Evolutionary conservation across 2,888 invertebrate genomes (phyloP).

Genomic region (Pegoplata infirma): DNA sequence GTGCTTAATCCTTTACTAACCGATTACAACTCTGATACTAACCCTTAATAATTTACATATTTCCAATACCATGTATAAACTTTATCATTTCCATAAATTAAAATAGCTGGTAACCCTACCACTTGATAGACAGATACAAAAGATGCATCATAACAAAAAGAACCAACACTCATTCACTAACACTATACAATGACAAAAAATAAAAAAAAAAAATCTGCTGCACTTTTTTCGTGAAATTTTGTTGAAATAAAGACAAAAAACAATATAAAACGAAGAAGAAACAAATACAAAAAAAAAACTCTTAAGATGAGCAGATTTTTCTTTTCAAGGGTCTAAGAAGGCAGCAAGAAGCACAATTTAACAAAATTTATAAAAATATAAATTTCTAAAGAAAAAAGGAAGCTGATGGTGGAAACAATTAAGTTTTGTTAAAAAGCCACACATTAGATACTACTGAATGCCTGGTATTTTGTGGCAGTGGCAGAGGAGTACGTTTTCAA

Average conservation of each 20-base stretch:
- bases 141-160: slow-evolving; percentile 6
- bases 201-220: not conserved
- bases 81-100: too few relatives aligned
- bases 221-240: slow-evolving; percentile 3
- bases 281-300: too few relatives aligned
- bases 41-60: too few relatives aligned
- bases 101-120: not conserved
- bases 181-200: not conserved
- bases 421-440: not conserved
- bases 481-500: slow-evolving; percentile 43
- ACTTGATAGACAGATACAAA: not conserved
- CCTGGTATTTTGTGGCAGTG: slow-evolving; percentile 52
- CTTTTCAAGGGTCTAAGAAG: not conserved
- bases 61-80: too few relatives aligned
- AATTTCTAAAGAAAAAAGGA: too few relatives aligned
- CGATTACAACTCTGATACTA: too few relatives aligned
- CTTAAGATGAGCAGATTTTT: slow-evolving; percentile 1
- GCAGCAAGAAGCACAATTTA: not conserved
- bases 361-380: not conserved
- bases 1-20: too few relatives aligned
- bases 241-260: not conserved
- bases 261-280: not conserved
- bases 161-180: not conserved
- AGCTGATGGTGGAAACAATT: not conserved
- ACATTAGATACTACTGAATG: slow-evolving; percentile 40